Conservation (phyloP, 2,888 invertebrate genomes). For the Polymixis flavicincta region DNA sequence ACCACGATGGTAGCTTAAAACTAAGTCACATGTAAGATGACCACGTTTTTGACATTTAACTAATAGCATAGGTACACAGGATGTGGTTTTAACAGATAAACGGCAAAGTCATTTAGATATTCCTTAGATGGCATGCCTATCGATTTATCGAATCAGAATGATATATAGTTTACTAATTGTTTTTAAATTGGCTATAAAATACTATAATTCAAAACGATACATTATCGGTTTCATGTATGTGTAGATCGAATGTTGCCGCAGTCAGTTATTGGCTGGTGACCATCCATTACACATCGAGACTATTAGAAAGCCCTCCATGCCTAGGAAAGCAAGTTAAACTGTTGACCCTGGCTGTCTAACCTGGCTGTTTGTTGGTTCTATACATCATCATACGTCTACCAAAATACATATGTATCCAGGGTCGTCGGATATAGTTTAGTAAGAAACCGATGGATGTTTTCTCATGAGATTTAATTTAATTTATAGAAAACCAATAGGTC, state of each 20-base stretch:
- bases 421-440: no score
- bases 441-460: no score
- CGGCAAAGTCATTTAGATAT: background rate
- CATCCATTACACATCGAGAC: background rate
- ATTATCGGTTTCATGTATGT: background rate
- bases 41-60: constrained; percentile 29
- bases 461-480: no score
- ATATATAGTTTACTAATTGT: background rate
- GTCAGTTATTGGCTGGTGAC: background rate
- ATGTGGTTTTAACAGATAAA: background rate
- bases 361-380: no score
- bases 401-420: no score
- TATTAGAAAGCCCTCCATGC: background rate
- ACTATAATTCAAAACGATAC: background rate
- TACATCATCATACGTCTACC: no score
- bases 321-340: background rate
- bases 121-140: background rate
- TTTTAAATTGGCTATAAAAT: background rate
- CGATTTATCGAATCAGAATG: background rate
- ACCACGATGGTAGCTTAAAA: background rate
- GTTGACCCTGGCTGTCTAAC: background rate
- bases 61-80: constrained; percentile 12
- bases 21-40: constrained; percentile 17
- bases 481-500: no score
- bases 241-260: background rate